phyloP scores from a whole-genome alignment of 2,797 vertebrate genomes.

The Cetoscarus ocellatus region DNA sequence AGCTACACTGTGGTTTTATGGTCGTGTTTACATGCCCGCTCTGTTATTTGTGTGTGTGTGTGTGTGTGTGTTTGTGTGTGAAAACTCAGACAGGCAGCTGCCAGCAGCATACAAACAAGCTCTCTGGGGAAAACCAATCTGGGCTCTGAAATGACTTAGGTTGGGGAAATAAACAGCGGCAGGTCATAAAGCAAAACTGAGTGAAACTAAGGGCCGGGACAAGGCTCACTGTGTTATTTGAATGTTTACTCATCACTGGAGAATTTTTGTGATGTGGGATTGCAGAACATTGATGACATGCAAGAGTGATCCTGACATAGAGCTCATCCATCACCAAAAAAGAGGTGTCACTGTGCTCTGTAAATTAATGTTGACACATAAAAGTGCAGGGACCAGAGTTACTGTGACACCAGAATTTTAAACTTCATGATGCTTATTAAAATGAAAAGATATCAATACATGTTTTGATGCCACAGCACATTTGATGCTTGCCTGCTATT shows the following conservation, averaged over 20 bases:
- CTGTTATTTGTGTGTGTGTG: background rate
- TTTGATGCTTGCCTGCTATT: no score
- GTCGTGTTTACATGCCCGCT: constrained; percentile 18
- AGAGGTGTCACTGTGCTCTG: background rate
- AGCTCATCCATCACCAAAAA: constrained; percentile 31
- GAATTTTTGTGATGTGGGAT: constrained; percentile 28
- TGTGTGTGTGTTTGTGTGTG: background rate
- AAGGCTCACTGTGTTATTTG: constrained; percentile 58
- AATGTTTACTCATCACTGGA: constrained; percentile 59
- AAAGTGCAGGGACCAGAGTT: no score
- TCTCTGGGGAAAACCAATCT: constrained; percentile 69
- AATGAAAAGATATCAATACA: no score
- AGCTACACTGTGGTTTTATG: constrained; percentile 26
- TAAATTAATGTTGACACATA: constrained; percentile 19
- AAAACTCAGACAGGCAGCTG: constrained; percentile 51
- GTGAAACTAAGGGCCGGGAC: constrained; percentile 54
- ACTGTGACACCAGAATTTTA: no score
- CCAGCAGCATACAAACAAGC: constrained; percentile 73
- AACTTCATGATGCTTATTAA: no score
- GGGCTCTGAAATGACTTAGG: constrained; percentile 65
- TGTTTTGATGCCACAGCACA: no score
- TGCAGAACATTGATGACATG: constrained; percentile 43
- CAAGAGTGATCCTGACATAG: constrained; percentile 41
- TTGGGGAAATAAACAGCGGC: constrained; percentile 68
- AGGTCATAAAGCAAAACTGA: constrained; percentile 71